Evolutionary conservation across 2,113 vertebrate species (phyloP).

Genomic region (Datnioides undecimradiatus): DNA sequence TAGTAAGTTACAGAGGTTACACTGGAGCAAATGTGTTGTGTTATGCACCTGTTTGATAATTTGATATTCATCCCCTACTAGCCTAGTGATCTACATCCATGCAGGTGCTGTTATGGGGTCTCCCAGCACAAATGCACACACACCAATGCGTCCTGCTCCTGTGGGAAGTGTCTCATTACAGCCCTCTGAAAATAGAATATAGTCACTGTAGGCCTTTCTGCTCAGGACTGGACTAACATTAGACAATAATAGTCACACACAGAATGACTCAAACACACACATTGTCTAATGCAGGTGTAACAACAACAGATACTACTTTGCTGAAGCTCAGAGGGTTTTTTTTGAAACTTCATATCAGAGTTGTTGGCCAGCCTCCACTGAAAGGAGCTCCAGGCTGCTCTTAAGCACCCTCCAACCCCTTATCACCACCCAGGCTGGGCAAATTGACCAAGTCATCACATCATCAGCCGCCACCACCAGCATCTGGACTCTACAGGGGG

Average conservation of each 20-base stretch:
- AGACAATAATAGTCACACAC: slow-evolving; percentile 23
- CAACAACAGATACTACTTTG: not conserved
- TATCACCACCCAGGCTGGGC: no score
- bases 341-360: not conserved
- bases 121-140: slow-evolving; percentile 17
- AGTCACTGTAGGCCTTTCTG: slow-evolving; percentile 36
- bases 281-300: not conserved
- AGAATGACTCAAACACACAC: slow-evolving; percentile 12
- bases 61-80: slow-evolving; percentile 43
- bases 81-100: slow-evolving; percentile 58
- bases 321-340: not conserved
- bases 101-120: slow-evolving; percentile 51
- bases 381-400: no score
- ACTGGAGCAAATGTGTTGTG: not conserved
- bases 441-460: no score
- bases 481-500: no score
- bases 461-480: no score
- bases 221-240: slow-evolving; percentile 44
- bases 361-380: not conserved
- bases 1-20: not conserved
- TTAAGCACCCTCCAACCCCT: no score
- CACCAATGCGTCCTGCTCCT: slow-evolving; percentile 8
- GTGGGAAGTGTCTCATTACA: slow-evolving; percentile 48
- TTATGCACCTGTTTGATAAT: not conserved
- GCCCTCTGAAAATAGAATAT: slow-evolving; percentile 38